Percentiles rank a stretch among this genome's conserved stretches.
Evolutionary conservation across 1,140 invertebrate species (phyloP).

Genomic region (Octopus bimaculoides): DNA sequence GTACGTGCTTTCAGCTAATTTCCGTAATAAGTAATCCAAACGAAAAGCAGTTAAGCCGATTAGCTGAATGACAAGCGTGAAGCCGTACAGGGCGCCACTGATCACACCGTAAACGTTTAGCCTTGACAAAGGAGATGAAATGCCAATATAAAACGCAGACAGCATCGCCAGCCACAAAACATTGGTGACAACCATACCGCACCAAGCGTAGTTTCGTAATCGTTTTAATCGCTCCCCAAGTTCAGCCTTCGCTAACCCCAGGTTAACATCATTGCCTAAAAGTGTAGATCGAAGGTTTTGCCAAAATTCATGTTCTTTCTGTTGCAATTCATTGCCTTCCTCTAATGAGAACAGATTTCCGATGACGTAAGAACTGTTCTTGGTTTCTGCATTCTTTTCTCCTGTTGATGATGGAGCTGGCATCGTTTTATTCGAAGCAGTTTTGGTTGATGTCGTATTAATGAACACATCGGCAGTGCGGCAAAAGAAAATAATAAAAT

Average conservation of each 20-base stretch:
- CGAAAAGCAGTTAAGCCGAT: constrained; percentile 31
- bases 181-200: constrained; percentile 27
- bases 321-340: constrained; percentile 23
- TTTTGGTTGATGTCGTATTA: too few relatives aligned
- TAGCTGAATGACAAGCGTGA: constrained; percentile 33
- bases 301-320: constrained; percentile 31
- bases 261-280: constrained; percentile 32
- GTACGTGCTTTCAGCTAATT: constrained; percentile 24
- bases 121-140: constrained; percentile 26
- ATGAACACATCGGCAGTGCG: too few relatives aligned
- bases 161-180: constrained; percentile 32
- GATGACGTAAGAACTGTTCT: too few relatives aligned
- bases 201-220: constrained; percentile 27
- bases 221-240: constrained; percentile 25
- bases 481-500: too few relatives aligned
- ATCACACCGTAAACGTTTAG: constrained; percentile 38
- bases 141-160: constrained; percentile 33
- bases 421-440: too few relatives aligned
- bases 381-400: too few relatives aligned
- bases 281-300: constrained; percentile 16
- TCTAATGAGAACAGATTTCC: constrained; percentile 14
- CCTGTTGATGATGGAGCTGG: too few relatives aligned
- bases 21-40: constrained; percentile 23
- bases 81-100: constrained; percentile 38
- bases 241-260: constrained; percentile 26